Evolutionary conservation across 2,113 vertebrate species (phyloP).

Genomic region (Heterochromis multidens): DNA sequence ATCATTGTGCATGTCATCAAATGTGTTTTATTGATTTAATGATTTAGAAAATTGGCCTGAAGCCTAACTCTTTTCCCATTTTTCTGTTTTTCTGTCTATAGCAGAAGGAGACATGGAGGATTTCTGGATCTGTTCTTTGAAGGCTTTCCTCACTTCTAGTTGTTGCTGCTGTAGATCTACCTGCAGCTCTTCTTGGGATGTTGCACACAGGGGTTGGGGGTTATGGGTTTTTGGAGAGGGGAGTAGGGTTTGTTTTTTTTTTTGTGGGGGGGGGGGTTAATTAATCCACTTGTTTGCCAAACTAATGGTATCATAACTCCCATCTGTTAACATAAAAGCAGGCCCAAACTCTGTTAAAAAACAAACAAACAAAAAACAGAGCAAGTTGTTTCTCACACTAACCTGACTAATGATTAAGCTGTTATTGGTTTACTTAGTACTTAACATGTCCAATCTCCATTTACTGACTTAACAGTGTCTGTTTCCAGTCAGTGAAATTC

Average conservation of each 20-base stretch:
- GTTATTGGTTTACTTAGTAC: slow-evolving; percentile 1
- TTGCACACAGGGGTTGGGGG: background rate
- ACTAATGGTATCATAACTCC: slow-evolving; percentile 31
- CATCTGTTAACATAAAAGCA: slow-evolving; percentile 41
- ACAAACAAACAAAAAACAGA: background rate
- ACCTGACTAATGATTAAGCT: slow-evolving; percentile 47
- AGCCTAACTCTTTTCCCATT: background rate
- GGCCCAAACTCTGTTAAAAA: slow-evolving; percentile 16
- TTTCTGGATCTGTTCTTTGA: slow-evolving; percentile 3
- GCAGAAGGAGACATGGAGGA: slow-evolving; percentile 1
- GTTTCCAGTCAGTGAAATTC: background rate
- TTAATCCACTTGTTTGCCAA: slow-evolving; percentile 41
- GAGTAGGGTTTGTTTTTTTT: background rate
- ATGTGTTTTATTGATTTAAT: background rate
- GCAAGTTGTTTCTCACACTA: slow-evolving; percentile 14
- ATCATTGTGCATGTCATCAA: background rate
- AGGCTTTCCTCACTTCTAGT: slow-evolving; percentile 39
- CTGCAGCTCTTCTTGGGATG: slow-evolving; percentile 23
- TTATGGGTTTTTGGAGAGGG: background rate
- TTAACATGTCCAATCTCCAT: background rate
- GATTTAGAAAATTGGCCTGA: background rate
- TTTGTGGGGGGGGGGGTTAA: background rate
- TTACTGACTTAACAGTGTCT: background rate
- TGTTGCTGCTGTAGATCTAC: slow-evolving; percentile 2
- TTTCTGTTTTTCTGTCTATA: background rate